A percentile compares a stretch with the other conserved stretches of the same genome.
phyloP scores from a whole-genome alignment of 1,140 invertebrate genomes.

The Leptoteleia sp. region DNA sequence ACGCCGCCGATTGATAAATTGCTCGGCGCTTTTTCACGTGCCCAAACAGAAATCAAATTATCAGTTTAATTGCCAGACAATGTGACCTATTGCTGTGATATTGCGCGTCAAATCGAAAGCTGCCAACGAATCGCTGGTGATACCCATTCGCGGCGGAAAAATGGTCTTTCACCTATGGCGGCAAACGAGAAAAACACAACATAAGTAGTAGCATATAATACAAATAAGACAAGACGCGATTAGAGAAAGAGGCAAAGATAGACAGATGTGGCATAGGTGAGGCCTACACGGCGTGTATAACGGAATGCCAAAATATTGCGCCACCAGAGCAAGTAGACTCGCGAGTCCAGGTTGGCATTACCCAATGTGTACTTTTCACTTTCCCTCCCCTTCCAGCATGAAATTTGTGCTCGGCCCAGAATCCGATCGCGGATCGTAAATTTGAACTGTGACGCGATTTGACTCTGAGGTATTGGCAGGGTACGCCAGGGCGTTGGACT shows the following conservation, averaged over 20 bases:
- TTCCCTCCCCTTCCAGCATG: slow-evolving; percentile 69
- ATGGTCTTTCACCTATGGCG: slow-evolving; percentile 22
- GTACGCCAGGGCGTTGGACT: too few species aligned
- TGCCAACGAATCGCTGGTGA: slow-evolving; percentile 3
- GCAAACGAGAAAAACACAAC: too few species aligned
- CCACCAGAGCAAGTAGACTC: slow-evolving; percentile 69
- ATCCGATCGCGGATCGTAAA: slow-evolving; percentile 49
- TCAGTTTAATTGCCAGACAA: slow-evolving; percentile 31
- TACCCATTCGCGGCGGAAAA: slow-evolving; percentile 25
- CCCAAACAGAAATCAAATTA: too few species aligned
- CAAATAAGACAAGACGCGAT: slow-evolving; percentile 1
- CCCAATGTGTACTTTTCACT: slow-evolving; percentile 78
- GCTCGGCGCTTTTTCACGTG: too few species aligned
- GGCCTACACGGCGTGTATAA: slow-evolving; percentile 61
- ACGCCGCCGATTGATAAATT: slow-evolving; percentile 2
- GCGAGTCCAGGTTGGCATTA: slow-evolving; percentile 73
- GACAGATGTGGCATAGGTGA: slow-evolving; percentile 43
- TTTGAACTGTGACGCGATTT: slow-evolving; percentile 32
- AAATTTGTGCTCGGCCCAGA: slow-evolving; percentile 73
- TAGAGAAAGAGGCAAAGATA: slow-evolving; percentile 36
- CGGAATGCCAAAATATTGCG: slow-evolving; percentile 80
- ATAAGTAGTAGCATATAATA: too few species aligned
- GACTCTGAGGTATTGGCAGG: too few species aligned
- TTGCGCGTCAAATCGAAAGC: slow-evolving; percentile 21
- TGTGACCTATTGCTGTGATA: neutral